These are phyloP conservation scores for Oligia fasciuncula DNA, from an alignment of 2,888 invertebrate genomes.

Conservation along the genomic window DNA sequence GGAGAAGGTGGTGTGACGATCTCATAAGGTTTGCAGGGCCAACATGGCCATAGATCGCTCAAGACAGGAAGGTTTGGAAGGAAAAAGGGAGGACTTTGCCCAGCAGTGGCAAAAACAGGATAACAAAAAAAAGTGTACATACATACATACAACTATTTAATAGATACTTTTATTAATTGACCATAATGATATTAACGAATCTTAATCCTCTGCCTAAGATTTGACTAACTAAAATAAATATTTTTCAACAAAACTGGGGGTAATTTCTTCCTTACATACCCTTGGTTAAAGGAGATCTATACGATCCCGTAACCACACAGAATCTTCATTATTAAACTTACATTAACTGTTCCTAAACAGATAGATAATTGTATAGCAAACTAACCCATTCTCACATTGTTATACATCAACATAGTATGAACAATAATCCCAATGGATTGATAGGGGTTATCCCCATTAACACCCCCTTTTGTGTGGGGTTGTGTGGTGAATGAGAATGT, in stretches of 20 bases:
- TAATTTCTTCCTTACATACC: background rate
- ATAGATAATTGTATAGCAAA: slow-evolving; percentile 12
- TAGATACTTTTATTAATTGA: background rate
- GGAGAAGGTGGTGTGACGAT: background rate
- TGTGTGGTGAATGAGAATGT: slow-evolving; percentile 45
- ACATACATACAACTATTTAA: background rate
- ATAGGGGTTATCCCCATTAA: slow-evolving; percentile 58
- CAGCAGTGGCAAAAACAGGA: background rate
- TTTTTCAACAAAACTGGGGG: background rate
- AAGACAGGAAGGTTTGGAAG: background rate
- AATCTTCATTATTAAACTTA: slow-evolving; percentile 10
- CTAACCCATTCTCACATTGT: slow-evolving; percentile 23
- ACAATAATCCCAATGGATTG: slow-evolving; percentile 60
- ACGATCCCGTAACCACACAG: background rate
- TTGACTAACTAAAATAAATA: background rate
- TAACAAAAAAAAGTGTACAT: background rate
- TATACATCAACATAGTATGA: slow-evolving; percentile 13
- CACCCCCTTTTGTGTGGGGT: slow-evolving; percentile 46
- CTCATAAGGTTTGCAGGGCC: background rate
- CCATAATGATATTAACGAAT: background rate
- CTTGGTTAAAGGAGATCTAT: background rate
- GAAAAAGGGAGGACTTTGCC: background rate
- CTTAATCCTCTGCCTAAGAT: background rate
- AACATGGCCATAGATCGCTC: background rate
- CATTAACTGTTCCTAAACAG: slow-evolving; percentile 10